These are phyloP conservation scores for Episyrphus balteatus DNA, from an alignment of 1,140 invertebrate genomes.

Conservation along the genomic window DNA sequence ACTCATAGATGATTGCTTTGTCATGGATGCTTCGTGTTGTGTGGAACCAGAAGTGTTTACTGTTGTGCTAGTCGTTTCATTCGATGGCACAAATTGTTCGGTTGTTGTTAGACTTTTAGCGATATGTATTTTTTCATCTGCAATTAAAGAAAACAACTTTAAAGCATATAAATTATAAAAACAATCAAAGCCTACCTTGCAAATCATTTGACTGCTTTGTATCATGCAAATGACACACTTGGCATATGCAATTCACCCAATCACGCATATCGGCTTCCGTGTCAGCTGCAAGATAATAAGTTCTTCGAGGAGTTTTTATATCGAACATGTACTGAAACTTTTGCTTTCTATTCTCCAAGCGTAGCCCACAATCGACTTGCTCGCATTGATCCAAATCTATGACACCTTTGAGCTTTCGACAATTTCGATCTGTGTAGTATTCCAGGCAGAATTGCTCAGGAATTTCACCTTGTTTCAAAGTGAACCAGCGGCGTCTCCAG, in stretches of 20 bases:
- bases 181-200: slow-evolving; percentile 17
- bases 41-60: neutral
- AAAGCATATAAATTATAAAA: neutral
- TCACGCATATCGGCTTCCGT: slow-evolving; percentile 84
- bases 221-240: slow-evolving; percentile 76
- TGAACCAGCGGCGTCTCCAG: slow-evolving; percentile 90
- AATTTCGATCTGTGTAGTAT: slow-evolving; percentile 81
- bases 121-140: slow-evolving; percentile 20
- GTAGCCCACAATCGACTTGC: slow-evolving; percentile 82
- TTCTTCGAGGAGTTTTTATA: slow-evolving; percentile 75
- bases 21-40: neutral
- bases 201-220: slow-evolving; percentile 30
- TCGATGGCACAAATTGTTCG: slow-evolving; percentile 14
- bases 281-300: slow-evolving; percentile 85
- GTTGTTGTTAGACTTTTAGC: slow-evolving; percentile 27
- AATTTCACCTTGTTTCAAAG: slow-evolving; percentile 77
- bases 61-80: slow-evolving; percentile 6
- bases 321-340: slow-evolving; percentile 81
- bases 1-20: neutral
- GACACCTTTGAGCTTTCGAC: slow-evolving; percentile 75
- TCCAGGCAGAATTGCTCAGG: slow-evolving; percentile 88
- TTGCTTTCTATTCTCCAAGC: slow-evolving; percentile 67
- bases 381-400: slow-evolving; percentile 93
- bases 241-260: slow-evolving; percentile 90
- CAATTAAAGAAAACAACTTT: slow-evolving; percentile 2